Conservation (phyloP, 2,113 vertebrate species). For the Pseudorasbora parva region DNA sequence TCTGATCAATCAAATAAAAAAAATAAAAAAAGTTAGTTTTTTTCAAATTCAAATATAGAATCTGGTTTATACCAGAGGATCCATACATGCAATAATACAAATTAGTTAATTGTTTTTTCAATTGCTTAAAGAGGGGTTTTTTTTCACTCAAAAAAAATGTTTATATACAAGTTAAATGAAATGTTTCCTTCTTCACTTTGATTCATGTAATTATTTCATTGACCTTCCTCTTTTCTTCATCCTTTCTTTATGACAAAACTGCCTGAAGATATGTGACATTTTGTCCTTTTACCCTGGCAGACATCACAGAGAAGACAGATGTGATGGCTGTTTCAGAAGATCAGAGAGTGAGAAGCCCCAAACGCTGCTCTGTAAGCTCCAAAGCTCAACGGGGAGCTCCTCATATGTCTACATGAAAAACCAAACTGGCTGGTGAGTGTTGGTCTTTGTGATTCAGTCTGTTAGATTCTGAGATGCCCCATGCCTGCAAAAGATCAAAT, state of each 20-base stretch:
- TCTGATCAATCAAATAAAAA: too few species aligned
- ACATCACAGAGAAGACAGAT: constrained; percentile 53
- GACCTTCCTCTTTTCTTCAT: not conserved
- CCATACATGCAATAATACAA: not conserved
- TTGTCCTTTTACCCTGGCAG: constrained; percentile 30
- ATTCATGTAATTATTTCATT: not conserved
- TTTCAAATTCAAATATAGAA: too few species aligned
- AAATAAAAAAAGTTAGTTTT: too few species aligned
- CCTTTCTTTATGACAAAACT: not conserved
- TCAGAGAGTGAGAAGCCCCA: constrained; percentile 56
- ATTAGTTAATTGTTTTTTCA: not conserved
- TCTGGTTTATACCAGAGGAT: not conserved
- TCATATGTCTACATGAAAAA: constrained; percentile 49
- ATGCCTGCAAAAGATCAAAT: constrained; percentile 67
- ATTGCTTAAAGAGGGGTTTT: not conserved
- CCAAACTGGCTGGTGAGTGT: constrained; percentile 58
- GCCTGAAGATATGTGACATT: constrained; percentile 16
- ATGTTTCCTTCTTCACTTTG: not conserved
- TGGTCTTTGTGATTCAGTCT: constrained; percentile 54
- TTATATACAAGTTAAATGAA: not conserved
- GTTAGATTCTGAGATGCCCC: constrained; percentile 62
- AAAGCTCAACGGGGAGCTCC: constrained; percentile 37
- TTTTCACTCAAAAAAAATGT: not conserved
- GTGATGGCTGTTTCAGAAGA: constrained; percentile 48
- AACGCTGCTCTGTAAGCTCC: constrained; percentile 57